Conservation (phyloP, 1,140 invertebrate genomes). For the Plutomurus gul region DNA sequence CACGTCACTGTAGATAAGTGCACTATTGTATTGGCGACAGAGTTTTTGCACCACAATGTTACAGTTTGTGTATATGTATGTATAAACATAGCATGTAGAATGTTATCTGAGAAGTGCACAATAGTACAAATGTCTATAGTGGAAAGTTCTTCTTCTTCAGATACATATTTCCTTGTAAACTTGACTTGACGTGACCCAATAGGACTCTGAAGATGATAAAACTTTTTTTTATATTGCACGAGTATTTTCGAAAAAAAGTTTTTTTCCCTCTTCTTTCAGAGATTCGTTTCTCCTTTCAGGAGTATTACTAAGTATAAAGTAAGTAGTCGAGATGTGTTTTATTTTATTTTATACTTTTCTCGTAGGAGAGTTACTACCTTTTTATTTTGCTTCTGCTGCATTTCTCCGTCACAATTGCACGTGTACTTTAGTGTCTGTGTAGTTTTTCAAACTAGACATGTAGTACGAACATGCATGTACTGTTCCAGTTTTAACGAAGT, state of each 20-base stretch:
- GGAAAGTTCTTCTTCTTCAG: neutral
- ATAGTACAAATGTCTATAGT: no score
- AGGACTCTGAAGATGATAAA: slow-evolving; percentile 1
- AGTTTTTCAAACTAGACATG: no score
- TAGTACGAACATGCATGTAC: no score
- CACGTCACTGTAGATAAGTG: no score
- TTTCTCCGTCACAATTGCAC: no score
- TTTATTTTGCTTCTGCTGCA: neutral
- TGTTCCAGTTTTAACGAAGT: no score
- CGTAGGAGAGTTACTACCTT: neutral
- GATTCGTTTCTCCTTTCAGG: neutral
- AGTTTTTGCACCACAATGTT: no score
- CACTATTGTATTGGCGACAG: no score
- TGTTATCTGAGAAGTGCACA: no score
- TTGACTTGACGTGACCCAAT: slow-evolving; percentile 19
- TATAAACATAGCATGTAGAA: no score
- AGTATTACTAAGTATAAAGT: slow-evolving; percentile 12
- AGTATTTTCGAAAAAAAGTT: slow-evolving; percentile 8
- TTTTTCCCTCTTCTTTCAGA: slow-evolving; percentile 7
- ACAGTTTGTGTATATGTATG: no score
- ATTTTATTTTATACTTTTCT: neutral
- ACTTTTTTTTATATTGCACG: slow-evolving; percentile 7
- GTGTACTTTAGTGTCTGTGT: no score
- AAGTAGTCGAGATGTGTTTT: neutral
- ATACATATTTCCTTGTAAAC: neutral